Conservation (phyloP, 2,113 vertebrate genomes). For the Synchiropus splendidus region DNA sequence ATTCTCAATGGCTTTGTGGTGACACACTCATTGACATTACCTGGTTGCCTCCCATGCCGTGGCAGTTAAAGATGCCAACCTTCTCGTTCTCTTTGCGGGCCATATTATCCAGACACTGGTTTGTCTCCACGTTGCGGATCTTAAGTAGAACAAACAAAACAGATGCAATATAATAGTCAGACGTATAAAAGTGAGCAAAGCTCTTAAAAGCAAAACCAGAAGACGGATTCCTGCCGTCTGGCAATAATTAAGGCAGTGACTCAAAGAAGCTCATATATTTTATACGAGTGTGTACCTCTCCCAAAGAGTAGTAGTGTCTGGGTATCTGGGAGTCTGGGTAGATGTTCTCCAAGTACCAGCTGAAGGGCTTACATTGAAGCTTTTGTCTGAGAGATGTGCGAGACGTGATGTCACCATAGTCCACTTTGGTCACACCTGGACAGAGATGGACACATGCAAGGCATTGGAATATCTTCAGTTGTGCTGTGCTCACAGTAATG, state of each 20-base stretch:
- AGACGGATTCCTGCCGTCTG: background rate
- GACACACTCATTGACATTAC: too few relatives aligned
- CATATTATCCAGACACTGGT: constrained; percentile 99
- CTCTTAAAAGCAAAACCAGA: background rate
- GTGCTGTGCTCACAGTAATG: too few relatives aligned
- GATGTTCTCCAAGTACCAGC: constrained; percentile 96
- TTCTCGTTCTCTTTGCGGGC: constrained; percentile 98
- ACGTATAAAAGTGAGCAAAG: background rate
- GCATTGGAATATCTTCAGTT: too few relatives aligned
- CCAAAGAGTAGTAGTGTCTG: constrained; percentile 93
- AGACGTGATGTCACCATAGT: constrained; percentile 92
- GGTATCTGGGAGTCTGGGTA: constrained; percentile 99
- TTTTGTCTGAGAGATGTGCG: constrained; percentile 83
- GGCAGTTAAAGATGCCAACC: constrained; percentile 98
- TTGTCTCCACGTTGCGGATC: constrained; percentile 97
- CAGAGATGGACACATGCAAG: constrained; percentile 13
- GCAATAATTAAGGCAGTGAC: background rate
- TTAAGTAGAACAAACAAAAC: constrained; percentile 35
- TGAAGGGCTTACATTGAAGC: constrained; percentile 95
- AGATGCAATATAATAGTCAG: too few relatives aligned
- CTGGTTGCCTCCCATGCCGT: constrained; percentile 99
- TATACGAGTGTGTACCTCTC: constrained; percentile 74
- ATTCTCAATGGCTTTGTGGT: too few relatives aligned
- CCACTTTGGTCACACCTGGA: constrained; percentile 96
- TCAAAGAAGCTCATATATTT: background rate